phyloP scores from a whole-genome alignment of 2,113 vertebrate species.

The Uropsilus gracilis region DNA sequence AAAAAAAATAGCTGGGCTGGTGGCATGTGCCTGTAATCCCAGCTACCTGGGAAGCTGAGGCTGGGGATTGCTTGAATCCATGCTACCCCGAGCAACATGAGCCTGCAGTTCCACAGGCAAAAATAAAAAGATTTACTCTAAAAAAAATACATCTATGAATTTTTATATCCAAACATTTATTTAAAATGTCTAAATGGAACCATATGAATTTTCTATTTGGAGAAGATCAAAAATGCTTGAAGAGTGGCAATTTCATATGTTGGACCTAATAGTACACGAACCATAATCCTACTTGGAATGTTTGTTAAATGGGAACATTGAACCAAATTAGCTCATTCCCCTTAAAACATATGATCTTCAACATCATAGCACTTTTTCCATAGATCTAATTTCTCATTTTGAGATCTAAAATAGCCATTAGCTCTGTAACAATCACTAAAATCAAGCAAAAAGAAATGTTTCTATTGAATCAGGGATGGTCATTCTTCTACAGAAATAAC shows the following conservation, averaged over 20 bases:
- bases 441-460: not conserved
- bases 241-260: not conserved
- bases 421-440: not conserved
- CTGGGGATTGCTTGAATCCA: too few species aligned
- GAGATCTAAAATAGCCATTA: not conserved
- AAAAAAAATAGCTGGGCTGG: too few species aligned
- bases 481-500: not conserved
- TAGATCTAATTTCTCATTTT: not conserved
- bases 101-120: too few species aligned
- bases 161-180: not conserved
- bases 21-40: too few species aligned
- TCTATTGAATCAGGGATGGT: not conserved
- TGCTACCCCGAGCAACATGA: too few species aligned
- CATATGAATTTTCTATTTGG: not conserved
- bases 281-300: not conserved
- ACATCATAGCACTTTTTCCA: not conserved
- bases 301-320: not conserved
- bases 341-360: not conserved
- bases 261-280: not conserved
- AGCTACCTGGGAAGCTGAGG: too few species aligned
- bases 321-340: not conserved
- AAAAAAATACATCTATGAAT: not conserved
- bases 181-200: not conserved
- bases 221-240: not conserved
- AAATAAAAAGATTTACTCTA: too few species aligned